Conservation (phyloP, 2,797 vertebrate genomes). For the Phoebastria nigripes region DNA sequence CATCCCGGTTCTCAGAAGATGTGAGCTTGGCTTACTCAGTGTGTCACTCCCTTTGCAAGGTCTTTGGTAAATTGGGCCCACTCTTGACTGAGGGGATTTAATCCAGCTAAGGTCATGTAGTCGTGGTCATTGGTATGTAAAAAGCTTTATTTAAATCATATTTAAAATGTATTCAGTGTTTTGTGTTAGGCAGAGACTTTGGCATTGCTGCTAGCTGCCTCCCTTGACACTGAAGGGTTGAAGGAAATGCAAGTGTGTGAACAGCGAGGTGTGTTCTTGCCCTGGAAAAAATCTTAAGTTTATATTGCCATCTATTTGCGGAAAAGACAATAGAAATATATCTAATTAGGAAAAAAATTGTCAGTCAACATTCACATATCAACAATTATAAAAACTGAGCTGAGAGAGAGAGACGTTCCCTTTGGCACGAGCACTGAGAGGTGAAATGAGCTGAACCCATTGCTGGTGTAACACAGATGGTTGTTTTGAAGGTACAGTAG, state of each 20-base stretch:
- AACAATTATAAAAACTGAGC: accelerated
- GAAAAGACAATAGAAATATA: not conserved
- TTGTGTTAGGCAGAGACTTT: not conserved
- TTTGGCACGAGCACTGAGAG: not conserved
- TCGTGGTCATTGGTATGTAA: not conserved
- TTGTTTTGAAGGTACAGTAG: not conserved
- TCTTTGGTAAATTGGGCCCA: not conserved
- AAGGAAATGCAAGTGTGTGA: not conserved
- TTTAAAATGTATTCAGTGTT: not conserved
- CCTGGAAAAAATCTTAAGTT: not conserved
- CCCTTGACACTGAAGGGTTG: not conserved
- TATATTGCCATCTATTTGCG: not conserved
- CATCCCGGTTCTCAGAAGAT: not conserved
- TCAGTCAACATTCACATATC: accelerated
- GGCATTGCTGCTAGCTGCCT: not conserved
- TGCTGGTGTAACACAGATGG: not conserved
- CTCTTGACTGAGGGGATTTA: not conserved
- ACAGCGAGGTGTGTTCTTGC: not conserved
- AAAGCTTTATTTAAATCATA: not conserved
- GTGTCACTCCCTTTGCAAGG: not conserved
- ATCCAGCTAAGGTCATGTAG: not conserved
- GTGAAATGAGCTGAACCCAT: not conserved
- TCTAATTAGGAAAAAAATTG: not conserved
- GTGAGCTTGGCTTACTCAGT: not conserved
- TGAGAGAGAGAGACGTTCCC: not conserved